Evolutionary conservation across 30 jellyfish, hydroid and myxozoan genomes (phyloP).

Genomic region (Chrysaora quinquecirrha): DNA sequence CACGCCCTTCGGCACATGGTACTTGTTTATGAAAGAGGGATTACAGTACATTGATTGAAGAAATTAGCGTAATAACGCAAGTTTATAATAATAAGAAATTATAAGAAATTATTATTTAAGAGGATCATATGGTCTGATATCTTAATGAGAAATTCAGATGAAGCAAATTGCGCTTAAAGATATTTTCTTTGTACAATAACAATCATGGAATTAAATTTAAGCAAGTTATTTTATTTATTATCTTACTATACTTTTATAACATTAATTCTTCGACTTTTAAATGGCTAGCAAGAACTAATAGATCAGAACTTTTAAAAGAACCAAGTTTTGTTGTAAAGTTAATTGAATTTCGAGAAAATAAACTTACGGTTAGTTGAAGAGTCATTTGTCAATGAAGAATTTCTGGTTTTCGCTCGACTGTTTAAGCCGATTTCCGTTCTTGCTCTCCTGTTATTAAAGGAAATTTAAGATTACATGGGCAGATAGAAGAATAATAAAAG

Average conservation of each 20-base stretch:
- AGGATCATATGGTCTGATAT: not conserved
- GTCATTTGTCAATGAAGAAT: not conserved
- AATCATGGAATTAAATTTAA: not conserved
- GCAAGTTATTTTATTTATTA: not conserved
- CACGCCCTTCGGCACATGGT: no score
- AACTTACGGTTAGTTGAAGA: no score
- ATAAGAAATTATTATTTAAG: no score
- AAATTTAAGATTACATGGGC: not conserved
- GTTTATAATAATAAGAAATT: not conserved
- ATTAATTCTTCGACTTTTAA: no score
- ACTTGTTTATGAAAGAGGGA: not conserved
- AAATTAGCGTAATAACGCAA: not conserved
- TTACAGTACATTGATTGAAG: not conserved
- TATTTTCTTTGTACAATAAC: not conserved
- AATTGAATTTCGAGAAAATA: no score
- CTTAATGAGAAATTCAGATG: not conserved
- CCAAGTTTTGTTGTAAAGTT: no score
- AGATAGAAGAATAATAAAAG: no score
- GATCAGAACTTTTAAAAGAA: no score
- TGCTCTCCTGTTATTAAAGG: slow-evolving; percentile 1
- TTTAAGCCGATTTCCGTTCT: not conserved
- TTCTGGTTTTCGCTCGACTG: not conserved
- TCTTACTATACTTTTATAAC: not conserved
- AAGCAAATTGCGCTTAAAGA: not conserved
- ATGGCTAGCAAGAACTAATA: no score